Evolutionary conservation across 2,113 vertebrate genomes (phyloP), one percentile per base, ranked within the genome.

Genomic region (Gorilla gorilla): DNA sequence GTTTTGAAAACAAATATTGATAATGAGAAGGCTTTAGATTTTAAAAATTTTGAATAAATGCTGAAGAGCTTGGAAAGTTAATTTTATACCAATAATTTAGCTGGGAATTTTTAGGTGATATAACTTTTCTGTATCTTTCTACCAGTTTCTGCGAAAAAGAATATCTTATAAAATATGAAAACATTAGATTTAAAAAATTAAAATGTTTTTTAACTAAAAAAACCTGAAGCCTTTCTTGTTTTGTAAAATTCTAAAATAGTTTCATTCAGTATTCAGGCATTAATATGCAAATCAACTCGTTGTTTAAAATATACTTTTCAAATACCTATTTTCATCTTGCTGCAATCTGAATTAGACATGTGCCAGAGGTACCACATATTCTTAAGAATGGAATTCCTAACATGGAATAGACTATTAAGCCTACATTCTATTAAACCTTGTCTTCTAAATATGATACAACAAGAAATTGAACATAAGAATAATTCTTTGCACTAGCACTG

Each of bases 241-340:
- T 45, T 2, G 9, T n/a, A 57, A 73, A 70, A 55, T 30, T 83
- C 48, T 73, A 87, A 78, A 94, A 45, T 70, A 80, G 52, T 80
- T 90, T 78, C 6, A 57, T 92, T 85, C 83, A 88, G 22, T 84
- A 27, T 93, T 80, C 85, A 43, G 23, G 5, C 40, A 73, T 92
- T 94, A 96, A 79, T 78, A 70, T 76, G 8, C 4, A 97, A 95
- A 86, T 79, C 61, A 6, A 40, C n/a, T 90, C 16, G 89, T 57
- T 75, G 32, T 89, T n/a, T 90, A 89, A 93, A 80, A 70, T 57
- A 93, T 43, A 55, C 14, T 88, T 88, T 96, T 79, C 25, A 50
- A 72, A 84, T 23, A 52, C 2, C 27, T 79, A 55, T 83, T 86
- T 84, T 52, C 12, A 18, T 32, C 35, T 79, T 94, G 22, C 43